phyloP scores from a whole-genome alignment of 1,140 invertebrate species.

The Tetranychus urticae region DNA sequence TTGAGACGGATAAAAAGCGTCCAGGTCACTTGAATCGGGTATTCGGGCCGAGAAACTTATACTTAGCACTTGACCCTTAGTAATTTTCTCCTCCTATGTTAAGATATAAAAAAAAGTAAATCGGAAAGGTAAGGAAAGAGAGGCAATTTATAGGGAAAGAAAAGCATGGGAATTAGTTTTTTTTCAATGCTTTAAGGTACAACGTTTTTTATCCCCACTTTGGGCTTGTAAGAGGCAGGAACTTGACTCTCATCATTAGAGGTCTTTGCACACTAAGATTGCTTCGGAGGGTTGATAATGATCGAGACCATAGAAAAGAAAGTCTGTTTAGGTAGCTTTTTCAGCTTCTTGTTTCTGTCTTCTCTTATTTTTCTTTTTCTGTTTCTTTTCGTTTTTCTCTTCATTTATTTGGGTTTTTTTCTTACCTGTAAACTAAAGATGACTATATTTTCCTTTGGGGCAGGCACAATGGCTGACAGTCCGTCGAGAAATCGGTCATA shows the following conservation, averaged over 20 bases:
- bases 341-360: not conserved
- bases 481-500: constrained; percentile 72
- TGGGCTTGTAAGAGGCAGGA: not conserved
- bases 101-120: too few species aligned
- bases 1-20: constrained; percentile 53
- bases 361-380: not conserved
- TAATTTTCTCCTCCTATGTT: constrained; percentile 54
- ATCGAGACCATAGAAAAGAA: not conserved
- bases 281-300: not conserved
- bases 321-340: not conserved
- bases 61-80: constrained; percentile 61
- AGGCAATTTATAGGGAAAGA: too few species aligned
- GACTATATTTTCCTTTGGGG: constrained; percentile 72
- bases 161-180: too few species aligned
- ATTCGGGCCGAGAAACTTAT: constrained; percentile 74
- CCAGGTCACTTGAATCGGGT: constrained; percentile 42
- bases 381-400: not conserved
- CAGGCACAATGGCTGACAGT: constrained; percentile 68
- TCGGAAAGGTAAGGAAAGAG: too few species aligned
- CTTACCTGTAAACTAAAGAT: constrained; percentile 66
- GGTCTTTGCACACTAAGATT: not conserved
- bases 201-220: not conserved
- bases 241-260: not conserved
- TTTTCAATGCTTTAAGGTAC: too few species aligned
- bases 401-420: not conserved